Evolutionary conservation across 2,888 invertebrate species (phyloP).

Genomic region (Himalopsyche kuldschensis): DNA sequence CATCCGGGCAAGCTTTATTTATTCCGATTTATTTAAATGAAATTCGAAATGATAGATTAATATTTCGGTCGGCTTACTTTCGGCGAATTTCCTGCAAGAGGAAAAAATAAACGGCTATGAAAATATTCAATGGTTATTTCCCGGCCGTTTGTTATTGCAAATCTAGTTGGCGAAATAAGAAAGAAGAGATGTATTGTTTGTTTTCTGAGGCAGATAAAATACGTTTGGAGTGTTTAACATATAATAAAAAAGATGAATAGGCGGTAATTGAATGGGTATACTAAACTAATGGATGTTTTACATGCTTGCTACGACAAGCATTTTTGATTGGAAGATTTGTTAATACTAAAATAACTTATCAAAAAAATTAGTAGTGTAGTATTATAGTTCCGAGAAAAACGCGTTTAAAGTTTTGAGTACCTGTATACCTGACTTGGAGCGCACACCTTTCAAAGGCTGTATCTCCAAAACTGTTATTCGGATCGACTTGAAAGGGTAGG

Average conservation of each 20-base stretch:
- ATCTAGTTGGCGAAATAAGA: neutral
- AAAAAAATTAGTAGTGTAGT: no score
- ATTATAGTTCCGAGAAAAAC: no score
- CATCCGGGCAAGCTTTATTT: slow-evolving; percentile 2
- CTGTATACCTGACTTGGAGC: no score
- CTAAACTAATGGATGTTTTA: neutral
- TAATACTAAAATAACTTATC: no score
- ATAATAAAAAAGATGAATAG: neutral
- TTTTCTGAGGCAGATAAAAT: neutral
- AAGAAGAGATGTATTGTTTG: neutral
- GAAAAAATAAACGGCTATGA: neutral
- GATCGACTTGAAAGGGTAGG: no score
- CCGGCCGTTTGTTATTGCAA: neutral
- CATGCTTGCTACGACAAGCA: neutral
- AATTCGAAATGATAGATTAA: slow-evolving; percentile 2
- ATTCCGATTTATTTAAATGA: slow-evolving; percentile 18
- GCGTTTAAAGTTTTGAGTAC: no score
- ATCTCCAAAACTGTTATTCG: no score
- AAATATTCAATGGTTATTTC: neutral
- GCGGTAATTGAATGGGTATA: neutral
- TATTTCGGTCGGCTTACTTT: slow-evolving; percentile 1
- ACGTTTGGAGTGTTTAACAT: neutral
- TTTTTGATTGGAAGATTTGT: neutral
- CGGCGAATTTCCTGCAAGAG: neutral
- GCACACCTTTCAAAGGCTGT: no score